These are phyloP conservation scores for Lepisosteus oculatus DNA, from an alignment of 2,113 vertebrate genomes.

Conservation along the genomic window DNA sequence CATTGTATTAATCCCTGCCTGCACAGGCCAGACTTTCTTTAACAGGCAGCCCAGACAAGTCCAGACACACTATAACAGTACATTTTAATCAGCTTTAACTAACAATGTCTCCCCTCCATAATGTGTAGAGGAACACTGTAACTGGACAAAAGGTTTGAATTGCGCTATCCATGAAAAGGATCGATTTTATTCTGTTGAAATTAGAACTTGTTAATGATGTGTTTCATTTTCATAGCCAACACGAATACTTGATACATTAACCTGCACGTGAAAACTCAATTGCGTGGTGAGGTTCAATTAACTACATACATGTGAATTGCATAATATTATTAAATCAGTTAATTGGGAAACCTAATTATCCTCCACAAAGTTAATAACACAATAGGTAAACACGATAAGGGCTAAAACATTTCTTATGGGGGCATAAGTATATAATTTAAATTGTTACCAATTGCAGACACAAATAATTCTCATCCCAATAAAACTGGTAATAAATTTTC, in stretches of 20 bases:
- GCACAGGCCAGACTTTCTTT: background rate
- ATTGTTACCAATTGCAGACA: no score
- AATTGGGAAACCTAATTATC: no score
- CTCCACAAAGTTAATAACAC: no score
- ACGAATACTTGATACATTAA: conserved; percentile 35
- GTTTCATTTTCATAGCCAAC: conserved; percentile 23
- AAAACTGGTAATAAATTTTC: no score
- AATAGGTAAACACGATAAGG: no score
- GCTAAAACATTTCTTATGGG: no score
- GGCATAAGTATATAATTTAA: no score
- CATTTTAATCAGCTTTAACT: conserved; percentile 22
- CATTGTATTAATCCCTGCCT: background rate
- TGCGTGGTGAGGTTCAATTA: conserved; percentile 29
- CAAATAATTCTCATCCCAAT: no score
- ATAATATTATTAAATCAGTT: no score
- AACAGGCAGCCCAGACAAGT: conserved; percentile 21
- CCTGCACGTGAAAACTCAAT: conserved; percentile 31
- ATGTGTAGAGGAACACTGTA: conserved; percentile 27
- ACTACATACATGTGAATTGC: conserved; percentile 21
- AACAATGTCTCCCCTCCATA: conserved; percentile 27
- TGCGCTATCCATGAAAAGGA: conserved; percentile 25
- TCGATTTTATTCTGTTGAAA: no score
- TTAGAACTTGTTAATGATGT: conserved; percentile 22
- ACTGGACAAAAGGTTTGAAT: conserved; percentile 17
- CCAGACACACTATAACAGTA: conserved; percentile 30